Evolutionary conservation across 2,888 invertebrate genomes (phyloP).

Genomic region (Meiosimyza platycephala): DNA sequence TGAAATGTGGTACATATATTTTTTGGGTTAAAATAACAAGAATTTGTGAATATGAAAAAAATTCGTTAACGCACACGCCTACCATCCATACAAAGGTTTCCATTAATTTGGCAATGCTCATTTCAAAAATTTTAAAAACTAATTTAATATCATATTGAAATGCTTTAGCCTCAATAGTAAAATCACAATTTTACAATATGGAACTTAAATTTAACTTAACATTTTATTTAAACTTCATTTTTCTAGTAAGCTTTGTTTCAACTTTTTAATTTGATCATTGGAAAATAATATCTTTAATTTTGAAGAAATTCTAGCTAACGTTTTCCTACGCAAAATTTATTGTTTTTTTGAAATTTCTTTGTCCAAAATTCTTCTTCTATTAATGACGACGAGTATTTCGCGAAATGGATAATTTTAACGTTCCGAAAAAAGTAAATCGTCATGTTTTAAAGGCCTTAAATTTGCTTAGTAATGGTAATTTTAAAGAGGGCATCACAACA

Average conservation of each 20-base stretch:
- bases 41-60: no score
- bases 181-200: no score
- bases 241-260: slow-evolving; percentile 9
- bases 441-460: slow-evolving; percentile 54
- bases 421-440: slow-evolving; percentile 55
- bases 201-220: neutral
- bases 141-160: no score
- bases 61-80: no score
- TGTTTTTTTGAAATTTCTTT: slow-evolving; percentile 3
- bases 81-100: no score
- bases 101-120: no score
- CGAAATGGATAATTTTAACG: slow-evolving; percentile 51
- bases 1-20: no score
- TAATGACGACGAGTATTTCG: neutral
- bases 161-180: no score
- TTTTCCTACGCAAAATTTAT: slow-evolving; percentile 15
- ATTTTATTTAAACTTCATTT: neutral
- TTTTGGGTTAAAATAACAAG: no score
- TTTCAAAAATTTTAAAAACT: no score
- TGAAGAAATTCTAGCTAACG: slow-evolving; percentile 2
- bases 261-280: slow-evolving; percentile 4
- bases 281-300: slow-evolving; percentile 10
- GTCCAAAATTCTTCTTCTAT: slow-evolving; percentile 10
- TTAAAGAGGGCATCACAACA: slow-evolving; percentile 30
- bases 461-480: slow-evolving; percentile 38